Evolutionary conservation across 2,888 invertebrate species (phyloP).

Genomic region (Salpingus planirostris): DNA sequence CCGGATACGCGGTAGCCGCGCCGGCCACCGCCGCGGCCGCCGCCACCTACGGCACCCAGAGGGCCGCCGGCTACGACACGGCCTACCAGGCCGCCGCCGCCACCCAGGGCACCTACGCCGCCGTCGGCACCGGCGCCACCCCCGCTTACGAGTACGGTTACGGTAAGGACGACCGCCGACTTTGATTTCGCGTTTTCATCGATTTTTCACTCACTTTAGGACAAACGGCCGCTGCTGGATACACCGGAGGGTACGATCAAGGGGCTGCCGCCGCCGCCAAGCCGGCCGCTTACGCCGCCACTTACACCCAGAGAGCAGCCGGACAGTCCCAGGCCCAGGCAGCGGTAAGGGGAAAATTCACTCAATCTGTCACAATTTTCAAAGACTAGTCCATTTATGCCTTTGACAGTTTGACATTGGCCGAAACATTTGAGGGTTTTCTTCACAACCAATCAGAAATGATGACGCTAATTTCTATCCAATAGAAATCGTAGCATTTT

Average conservation of each 20-base stretch:
- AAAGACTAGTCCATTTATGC: too few relatives aligned
- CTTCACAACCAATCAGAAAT: too few relatives aligned
- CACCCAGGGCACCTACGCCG: conserved; percentile 59
- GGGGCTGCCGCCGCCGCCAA: conserved; percentile 52
- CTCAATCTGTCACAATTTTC: too few relatives aligned
- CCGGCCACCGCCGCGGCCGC: conserved; percentile 75
- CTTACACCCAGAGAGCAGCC: conserved; percentile 53
- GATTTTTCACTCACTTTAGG: conserved; percentile 39
- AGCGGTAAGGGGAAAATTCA: conserved; percentile 40
- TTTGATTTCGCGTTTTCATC: not conserved
- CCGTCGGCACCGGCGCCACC: conserved; percentile 45
- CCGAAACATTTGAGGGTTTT: too few relatives aligned
- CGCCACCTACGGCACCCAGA: conserved; percentile 75
- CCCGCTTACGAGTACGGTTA: conserved; percentile 63
- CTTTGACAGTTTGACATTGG: too few relatives aligned
- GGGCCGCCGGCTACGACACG: conserved; percentile 73
- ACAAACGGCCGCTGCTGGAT: conserved; percentile 55
- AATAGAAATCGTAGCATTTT: too few relatives aligned
- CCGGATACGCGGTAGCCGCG: conserved; percentile 75
- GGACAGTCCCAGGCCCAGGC: conserved; percentile 39
- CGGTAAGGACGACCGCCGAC: conserved; percentile 39
- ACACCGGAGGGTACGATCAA: conserved; percentile 54
- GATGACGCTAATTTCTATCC: too few relatives aligned
- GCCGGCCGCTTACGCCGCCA: conserved; percentile 62
- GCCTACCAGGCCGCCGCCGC: conserved; percentile 76